Evolutionary conservation across 2,888 invertebrate genomes (phyloP).

Genomic region (Apodemia duryi): DNA sequence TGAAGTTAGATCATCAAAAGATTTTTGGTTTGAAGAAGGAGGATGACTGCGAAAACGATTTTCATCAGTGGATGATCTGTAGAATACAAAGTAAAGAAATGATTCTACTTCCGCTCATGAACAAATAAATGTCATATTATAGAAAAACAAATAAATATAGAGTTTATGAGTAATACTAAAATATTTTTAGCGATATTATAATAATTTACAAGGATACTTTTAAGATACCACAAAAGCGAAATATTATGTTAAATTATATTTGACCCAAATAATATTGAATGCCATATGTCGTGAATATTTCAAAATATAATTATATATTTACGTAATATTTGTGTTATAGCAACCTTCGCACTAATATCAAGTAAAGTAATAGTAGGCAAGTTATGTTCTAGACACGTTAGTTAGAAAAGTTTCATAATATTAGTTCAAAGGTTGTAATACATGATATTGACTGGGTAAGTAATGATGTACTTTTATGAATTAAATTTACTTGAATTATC

Average conservation of each 20-base stretch:
- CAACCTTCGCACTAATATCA: slow-evolving; percentile 20
- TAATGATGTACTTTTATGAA: slow-evolving; percentile 35
- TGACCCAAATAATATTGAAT: not conserved
- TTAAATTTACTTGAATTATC: slow-evolving; percentile 23
- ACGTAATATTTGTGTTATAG: slow-evolving; percentile 16
- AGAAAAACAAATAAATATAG: slow-evolving; percentile 7
- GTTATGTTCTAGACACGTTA: slow-evolving; percentile 15
- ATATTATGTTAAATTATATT: not conserved
- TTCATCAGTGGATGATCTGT: slow-evolving; percentile 78
- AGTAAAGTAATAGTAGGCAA: slow-evolving; percentile 5
- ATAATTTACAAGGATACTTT: slow-evolving; percentile 8
- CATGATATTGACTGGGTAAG: slow-evolving; percentile 15
- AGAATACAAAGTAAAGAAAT: slow-evolving; percentile 76
- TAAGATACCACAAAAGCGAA: slow-evolving; percentile 73
- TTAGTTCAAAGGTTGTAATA: slow-evolving; percentile 26
- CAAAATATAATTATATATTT: not conserved
- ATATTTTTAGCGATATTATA: slow-evolving; percentile 4
- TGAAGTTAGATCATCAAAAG: slow-evolving; percentile 52
- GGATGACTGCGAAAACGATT: slow-evolving; percentile 57
- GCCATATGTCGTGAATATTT: slow-evolving; percentile 10
- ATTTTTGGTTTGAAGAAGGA: slow-evolving; percentile 65
- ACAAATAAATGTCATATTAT: slow-evolving; percentile 22
- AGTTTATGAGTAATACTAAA: not conserved
- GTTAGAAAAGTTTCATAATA: slow-evolving; percentile 16
- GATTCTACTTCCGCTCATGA: slow-evolving; percentile 61